A percentile compares a stretch with the other conserved stretches of the same genome.
phyloP scores from a whole-genome alignment of 2,888 invertebrate genomes.

The Heliconius ethilla region DNA sequence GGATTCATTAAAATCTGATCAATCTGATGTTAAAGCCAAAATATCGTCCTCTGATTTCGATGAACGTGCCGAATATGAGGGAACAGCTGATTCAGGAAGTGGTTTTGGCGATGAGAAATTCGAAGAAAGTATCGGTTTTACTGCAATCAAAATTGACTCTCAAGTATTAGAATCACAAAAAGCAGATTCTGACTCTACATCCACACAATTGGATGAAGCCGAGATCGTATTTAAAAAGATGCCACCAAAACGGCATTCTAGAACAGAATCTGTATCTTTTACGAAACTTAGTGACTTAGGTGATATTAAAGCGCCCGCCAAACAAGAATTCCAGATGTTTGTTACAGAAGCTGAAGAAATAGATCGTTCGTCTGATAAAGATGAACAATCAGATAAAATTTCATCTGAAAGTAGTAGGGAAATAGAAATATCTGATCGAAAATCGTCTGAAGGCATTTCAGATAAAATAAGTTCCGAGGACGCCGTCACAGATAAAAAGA shows the following conservation, averaged over 20 bases:
- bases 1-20: constrained; percentile 78
- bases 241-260: constrained; percentile 74
- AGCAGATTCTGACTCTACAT: constrained; percentile 62
- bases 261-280: constrained; percentile 76
- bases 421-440: constrained; percentile 77
- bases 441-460: constrained; percentile 78
- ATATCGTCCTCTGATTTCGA: constrained; percentile 79
- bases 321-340: constrained; percentile 75
- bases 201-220: constrained; percentile 58
- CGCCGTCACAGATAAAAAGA: constrained; percentile 78
- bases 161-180: constrained; percentile 63
- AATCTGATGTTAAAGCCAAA: constrained; percentile 75
- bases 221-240: constrained; percentile 75
- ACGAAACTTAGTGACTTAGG: constrained; percentile 70
- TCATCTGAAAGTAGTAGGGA: constrained; percentile 79
- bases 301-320: constrained; percentile 61
- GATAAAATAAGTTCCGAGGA: constrained; percentile 79
- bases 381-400: constrained; percentile 77
- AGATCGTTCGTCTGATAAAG: constrained; percentile 72
- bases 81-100: constrained; percentile 75
- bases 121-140: constrained; percentile 75
- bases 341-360: constrained; percentile 78
- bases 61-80: constrained; percentile 78
- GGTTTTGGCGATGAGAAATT: constrained; percentile 79
- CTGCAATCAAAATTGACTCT: constrained; percentile 69